phyloP scores from a whole-genome alignment of 2,888 invertebrate species.

The Neuroscelio doddi region DNA sequence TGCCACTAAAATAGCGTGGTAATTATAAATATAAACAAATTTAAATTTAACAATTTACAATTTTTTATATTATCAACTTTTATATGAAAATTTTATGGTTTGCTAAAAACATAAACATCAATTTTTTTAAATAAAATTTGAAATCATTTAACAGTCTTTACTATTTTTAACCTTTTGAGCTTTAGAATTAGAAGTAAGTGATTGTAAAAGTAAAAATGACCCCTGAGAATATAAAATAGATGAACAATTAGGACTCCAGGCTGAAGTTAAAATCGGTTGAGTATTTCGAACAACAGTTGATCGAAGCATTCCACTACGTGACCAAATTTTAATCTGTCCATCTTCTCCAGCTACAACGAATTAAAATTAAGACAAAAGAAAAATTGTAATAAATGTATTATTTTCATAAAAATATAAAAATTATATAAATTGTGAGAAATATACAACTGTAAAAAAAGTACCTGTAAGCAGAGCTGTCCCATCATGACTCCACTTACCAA shows the following conservation, averaged over 20 bases:
- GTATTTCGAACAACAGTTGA: constrained; percentile 90
- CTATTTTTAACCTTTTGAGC: constrained; percentile 76
- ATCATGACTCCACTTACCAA: constrained; percentile 95
- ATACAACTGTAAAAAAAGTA: no score
- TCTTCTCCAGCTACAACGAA: constrained; percentile 95
- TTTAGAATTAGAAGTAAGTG: constrained; percentile 83
- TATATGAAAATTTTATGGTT: no score
- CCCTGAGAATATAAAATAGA: constrained; percentile 82
- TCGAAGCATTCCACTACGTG: constrained; percentile 93
- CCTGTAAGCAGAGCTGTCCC: constrained; percentile 93
- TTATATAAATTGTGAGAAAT: no score
- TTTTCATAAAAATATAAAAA: background rate
- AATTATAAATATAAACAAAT: no score
- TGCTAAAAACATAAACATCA: no score
- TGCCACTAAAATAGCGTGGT: constrained; percentile 82
- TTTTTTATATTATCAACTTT: constrained; percentile 7
- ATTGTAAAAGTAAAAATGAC: constrained; percentile 79
- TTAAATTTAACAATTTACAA: no score
- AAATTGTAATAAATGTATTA: no score
- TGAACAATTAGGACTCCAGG: constrained; percentile 85
- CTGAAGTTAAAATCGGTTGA: constrained; percentile 86
- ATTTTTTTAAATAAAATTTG: constrained; percentile 1
- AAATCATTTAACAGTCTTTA: background rate
- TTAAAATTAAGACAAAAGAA: no score
- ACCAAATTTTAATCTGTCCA: constrained; percentile 97